Conservation (phyloP, 2,888 invertebrate species). For the Cheilosia scutellata region DNA sequence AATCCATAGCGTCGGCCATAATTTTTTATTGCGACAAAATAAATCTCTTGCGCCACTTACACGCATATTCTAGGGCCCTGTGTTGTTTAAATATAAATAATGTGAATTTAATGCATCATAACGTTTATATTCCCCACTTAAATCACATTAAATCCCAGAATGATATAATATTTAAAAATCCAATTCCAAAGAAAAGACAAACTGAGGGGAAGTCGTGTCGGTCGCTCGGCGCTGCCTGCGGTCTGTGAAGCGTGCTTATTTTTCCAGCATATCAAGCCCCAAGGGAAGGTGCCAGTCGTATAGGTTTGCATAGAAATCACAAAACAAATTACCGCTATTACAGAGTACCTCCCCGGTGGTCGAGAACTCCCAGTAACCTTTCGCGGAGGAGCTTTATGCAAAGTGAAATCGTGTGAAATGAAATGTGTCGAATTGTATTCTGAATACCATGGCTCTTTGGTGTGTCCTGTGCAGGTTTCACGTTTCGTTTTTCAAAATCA, state of each 20-base stretch:
- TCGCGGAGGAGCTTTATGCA: constrained; percentile 61
- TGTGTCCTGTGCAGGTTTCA: background rate
- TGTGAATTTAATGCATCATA: constrained; percentile 64
- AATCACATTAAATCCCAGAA: constrained; percentile 67
- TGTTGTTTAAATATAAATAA: constrained; percentile 21
- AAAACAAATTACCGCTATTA: constrained; percentile 72
- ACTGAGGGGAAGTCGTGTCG: background rate
- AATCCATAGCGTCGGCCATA: background rate
- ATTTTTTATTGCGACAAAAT: constrained; percentile 16
- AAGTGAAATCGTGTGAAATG: constrained; percentile 73
- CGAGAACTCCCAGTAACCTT: constrained; percentile 40
- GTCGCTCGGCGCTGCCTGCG: background rate
- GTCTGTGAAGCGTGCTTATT: constrained; percentile 55
- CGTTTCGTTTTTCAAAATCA: constrained; percentile 27
- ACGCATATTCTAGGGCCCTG: background rate
- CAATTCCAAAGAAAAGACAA: constrained; percentile 31
- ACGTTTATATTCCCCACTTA: constrained; percentile 61
- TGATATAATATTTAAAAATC: constrained; percentile 59
- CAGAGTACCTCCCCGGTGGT: constrained; percentile 42
- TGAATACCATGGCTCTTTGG: constrained; percentile 28
- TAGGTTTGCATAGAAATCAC: constrained; percentile 58
- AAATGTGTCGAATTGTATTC: constrained; percentile 68
- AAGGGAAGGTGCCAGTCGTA: constrained; percentile 16
- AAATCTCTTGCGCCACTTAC: constrained; percentile 35
- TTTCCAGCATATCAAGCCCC: constrained; percentile 45